Evolutionary conservation across 2,113 vertebrate genomes (phyloP).

Genomic region (Anas platyrhynchos): DNA sequence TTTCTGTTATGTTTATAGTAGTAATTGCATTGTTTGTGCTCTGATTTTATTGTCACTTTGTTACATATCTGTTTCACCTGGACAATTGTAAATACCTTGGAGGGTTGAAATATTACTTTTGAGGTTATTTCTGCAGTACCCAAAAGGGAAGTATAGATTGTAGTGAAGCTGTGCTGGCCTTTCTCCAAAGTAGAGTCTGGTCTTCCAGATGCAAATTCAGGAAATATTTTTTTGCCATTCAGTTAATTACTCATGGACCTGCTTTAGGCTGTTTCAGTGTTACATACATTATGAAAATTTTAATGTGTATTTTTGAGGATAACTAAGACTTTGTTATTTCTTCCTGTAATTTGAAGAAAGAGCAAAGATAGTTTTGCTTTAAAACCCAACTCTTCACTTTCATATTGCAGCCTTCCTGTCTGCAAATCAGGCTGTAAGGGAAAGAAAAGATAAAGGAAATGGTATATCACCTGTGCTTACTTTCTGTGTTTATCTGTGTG

Average conservation of each 20-base stretch:
- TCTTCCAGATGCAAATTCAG: background rate
- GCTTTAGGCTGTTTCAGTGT: background rate
- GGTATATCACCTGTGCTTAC: background rate
- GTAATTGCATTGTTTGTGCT: background rate
- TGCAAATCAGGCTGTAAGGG: background rate
- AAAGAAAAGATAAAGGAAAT: background rate
- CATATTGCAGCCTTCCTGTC: background rate
- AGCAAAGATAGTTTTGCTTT: background rate
- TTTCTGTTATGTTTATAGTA: background rate
- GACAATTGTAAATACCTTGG: background rate
- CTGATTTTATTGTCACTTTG: background rate
- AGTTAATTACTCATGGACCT: background rate
- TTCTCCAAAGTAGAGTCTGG: fast-evolving
- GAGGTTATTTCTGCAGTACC: background rate
- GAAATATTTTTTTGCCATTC: background rate
- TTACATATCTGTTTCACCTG: background rate
- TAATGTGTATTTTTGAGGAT: background rate
- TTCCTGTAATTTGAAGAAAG: background rate
- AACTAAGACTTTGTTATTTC: background rate
- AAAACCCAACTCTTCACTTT: background rate
- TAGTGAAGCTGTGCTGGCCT: fast-evolving
- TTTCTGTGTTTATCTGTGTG: background rate
- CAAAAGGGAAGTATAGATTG: background rate
- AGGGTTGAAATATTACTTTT: background rate
- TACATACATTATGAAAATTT: background rate